Conservation (phyloP, 1,140 invertebrate genomes). For the Procambarus clarkii region DNA sequence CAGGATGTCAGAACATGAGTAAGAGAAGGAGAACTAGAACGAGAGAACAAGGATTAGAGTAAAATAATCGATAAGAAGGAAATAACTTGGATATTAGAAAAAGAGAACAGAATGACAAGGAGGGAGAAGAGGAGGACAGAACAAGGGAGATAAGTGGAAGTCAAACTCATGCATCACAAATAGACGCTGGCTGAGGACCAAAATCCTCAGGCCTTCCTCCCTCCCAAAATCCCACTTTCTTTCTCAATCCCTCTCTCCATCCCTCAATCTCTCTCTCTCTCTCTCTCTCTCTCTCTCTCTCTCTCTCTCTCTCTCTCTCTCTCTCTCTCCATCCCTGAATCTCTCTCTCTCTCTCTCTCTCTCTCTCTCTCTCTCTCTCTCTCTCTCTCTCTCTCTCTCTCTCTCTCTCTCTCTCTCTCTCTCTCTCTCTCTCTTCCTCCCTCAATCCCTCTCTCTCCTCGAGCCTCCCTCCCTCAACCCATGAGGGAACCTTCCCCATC, state of each 20-base stretch:
- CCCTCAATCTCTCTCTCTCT: too few relatives aligned
- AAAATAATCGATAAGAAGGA: not conserved
- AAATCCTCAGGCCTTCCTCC: not conserved
- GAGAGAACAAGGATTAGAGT: not conserved
- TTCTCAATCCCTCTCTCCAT: not conserved
- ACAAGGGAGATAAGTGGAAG: not conserved
- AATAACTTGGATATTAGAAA: too few relatives aligned
- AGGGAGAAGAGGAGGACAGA: not conserved
- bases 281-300: too few relatives aligned
- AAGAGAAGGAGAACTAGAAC: not conserved
- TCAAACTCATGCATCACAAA: not conserved
- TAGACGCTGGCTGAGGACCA: not conserved
- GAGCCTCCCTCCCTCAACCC: not conserved
- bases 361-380: too few relatives aligned
- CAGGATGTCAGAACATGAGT: too few relatives aligned
- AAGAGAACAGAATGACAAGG: not conserved
- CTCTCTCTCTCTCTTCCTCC: too few relatives aligned
- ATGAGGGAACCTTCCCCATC: too few relatives aligned
- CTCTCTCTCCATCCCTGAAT: too few relatives aligned
- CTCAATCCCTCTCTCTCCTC: not conserved
- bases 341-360: too few relatives aligned
- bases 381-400: too few relatives aligned
- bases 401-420: too few relatives aligned
- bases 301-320: too few relatives aligned
- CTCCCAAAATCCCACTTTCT: not conserved